phyloP scores from a whole-genome alignment of 2,797 vertebrate genomes.

The Platyrinchus mystaceus region DNA sequence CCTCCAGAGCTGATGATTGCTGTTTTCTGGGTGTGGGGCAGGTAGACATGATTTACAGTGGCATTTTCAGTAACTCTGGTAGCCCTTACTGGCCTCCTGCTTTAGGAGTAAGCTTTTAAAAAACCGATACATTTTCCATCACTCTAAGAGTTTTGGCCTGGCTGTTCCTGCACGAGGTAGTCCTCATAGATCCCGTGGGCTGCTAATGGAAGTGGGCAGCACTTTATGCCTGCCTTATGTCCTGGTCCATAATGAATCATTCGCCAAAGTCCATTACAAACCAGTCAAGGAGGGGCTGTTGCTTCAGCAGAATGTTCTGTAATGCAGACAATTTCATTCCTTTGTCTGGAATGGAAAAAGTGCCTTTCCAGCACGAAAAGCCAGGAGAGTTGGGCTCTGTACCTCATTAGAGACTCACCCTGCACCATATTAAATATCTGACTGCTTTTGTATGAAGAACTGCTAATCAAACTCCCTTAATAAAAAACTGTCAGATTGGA shows the following conservation, averaged over 20 bases:
- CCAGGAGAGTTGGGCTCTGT: not conserved
- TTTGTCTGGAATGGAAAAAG: not conserved
- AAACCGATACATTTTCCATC: not conserved
- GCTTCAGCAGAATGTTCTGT: not conserved
- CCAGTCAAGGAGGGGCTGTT: not conserved
- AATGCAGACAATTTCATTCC: not conserved
- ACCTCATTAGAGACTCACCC: not conserved
- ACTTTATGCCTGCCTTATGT: not conserved
- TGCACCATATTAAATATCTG: not conserved
- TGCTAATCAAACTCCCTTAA: not conserved
- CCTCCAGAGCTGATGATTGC: not conserved
- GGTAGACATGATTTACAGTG: not conserved
- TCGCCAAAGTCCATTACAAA: not conserved
- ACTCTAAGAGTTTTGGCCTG: not conserved
- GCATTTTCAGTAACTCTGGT: not conserved
- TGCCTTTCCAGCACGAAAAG: not conserved
- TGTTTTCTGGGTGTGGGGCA: not conserved
- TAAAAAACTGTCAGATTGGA: not conserved
- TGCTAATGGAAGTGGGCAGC: conserved; percentile 19
- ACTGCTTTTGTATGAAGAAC: not conserved
- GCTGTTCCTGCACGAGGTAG: not conserved
- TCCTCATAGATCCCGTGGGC: fast-evolving
- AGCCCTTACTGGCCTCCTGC: not conserved
- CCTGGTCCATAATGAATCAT: not conserved
- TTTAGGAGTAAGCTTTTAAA: not conserved